phyloP scores from a whole-genome alignment of 2,888 invertebrate species.

The Molanna angustata region DNA sequence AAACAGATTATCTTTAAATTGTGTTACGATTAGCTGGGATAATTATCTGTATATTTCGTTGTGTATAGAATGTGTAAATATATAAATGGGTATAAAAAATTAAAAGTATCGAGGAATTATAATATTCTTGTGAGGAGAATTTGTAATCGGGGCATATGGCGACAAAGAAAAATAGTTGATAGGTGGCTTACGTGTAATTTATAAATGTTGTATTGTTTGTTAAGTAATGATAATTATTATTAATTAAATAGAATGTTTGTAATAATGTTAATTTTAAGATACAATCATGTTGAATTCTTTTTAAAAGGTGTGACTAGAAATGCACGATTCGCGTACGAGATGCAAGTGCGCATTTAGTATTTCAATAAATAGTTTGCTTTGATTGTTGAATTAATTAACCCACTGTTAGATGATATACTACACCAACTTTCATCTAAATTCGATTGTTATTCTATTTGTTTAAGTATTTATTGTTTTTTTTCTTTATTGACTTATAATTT shows the following conservation, averaged over 20 bases:
- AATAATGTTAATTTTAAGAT: conserved; percentile 25
- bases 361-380: conserved; percentile 28
- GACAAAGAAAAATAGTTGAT: too few relatives aligned
- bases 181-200: conserved; percentile 30
- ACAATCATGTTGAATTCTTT: conserved; percentile 30
- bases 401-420: too few relatives aligned
- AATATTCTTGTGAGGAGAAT: too few relatives aligned
- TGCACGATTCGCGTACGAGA: conserved; percentile 21
- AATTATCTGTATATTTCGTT: too few relatives aligned
- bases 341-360: conserved; percentile 25
- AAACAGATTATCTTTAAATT: too few relatives aligned
- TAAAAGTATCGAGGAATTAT: too few relatives aligned
- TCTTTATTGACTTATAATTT: neutral
- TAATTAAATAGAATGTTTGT: conserved; percentile 27
- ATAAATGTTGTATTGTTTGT: conserved; percentile 33
- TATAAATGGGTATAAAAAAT: too few relatives aligned
- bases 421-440: too few relatives aligned
- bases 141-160: too few relatives aligned
- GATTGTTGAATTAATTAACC: conserved; percentile 13
- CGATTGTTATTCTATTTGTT: neutral
- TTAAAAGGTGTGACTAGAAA: conserved; percentile 27
- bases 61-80: too few relatives aligned
- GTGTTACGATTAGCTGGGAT: too few relatives aligned
- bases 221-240: conserved; percentile 18
- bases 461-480: neutral